Evolutionary conservation across 2,888 invertebrate genomes (phyloP).

Genomic region (Tenthredo distinguenda): DNA sequence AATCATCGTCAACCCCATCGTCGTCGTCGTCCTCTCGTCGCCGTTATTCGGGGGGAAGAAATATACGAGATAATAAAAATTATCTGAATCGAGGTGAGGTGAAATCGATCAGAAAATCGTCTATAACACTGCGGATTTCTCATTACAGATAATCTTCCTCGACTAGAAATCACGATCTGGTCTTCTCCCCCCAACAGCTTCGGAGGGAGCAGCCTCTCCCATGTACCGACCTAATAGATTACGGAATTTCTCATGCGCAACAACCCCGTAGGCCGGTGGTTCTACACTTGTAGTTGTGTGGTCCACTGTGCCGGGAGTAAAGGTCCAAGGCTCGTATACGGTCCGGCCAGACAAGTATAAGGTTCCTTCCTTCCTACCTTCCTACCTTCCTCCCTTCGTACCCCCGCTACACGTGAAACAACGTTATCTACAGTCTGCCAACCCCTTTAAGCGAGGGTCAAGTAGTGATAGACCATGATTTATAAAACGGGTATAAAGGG

Average conservation of each 20-base stretch:
- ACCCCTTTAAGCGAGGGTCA: slow-evolving; percentile 44
- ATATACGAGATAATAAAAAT: not conserved
- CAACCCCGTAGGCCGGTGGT: not conserved
- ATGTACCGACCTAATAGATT: slow-evolving; percentile 28
- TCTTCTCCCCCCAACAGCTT: not conserved
- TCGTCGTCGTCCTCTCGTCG: not conserved
- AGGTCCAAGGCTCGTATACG: not conserved
- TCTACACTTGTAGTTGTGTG: not conserved
- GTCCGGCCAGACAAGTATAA: not conserved
- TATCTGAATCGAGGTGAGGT: slow-evolving; percentile 9
- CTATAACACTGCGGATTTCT: slow-evolving; percentile 15
- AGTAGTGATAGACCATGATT: slow-evolving; percentile 50
- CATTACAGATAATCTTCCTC: slow-evolving; percentile 8
- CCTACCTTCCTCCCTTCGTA: not conserved
- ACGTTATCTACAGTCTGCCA: slow-evolving; percentile 41
- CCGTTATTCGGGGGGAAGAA: not conserved
- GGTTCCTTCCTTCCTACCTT: slow-evolving; percentile 5
- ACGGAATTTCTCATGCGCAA: slow-evolving; percentile 40
- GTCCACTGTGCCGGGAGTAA: not conserved
- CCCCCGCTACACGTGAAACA: slow-evolving; percentile 7
- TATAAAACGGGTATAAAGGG: slow-evolving; percentile 37
- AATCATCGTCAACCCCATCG: not conserved
- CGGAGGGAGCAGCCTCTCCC: not conserved
- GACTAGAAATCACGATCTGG: not conserved
- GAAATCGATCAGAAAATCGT: slow-evolving; percentile 23